These are phyloP conservation scores for Musca domestica DNA, from an alignment of 1,140 invertebrate species.

Conservation along the genomic window DNA sequence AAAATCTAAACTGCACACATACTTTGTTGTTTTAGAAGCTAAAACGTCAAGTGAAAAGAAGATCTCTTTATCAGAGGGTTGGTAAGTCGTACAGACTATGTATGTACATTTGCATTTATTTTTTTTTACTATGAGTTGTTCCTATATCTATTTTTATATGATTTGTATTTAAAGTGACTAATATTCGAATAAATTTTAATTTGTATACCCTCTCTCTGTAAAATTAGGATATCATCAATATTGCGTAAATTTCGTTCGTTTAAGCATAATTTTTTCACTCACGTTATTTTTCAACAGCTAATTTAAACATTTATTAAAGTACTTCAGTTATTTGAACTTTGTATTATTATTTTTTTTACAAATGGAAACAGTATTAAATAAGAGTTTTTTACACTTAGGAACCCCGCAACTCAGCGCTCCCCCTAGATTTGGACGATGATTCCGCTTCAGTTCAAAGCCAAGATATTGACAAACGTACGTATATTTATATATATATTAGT, in stretches of 20 bases:
- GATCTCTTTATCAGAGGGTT: slow-evolving; percentile 55
- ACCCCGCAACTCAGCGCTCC: slow-evolving; percentile 80
- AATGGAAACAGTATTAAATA: too few species aligned
- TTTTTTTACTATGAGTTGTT: background rate
- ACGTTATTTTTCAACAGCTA: too few species aligned
- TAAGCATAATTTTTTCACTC: too few species aligned
- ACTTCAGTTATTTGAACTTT: too few species aligned
- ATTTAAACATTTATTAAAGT: too few species aligned
- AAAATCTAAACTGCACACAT: slow-evolving; percentile 2
- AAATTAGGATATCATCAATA: too few species aligned
- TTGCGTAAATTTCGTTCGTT: too few species aligned
- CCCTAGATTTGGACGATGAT: slow-evolving; percentile 87
- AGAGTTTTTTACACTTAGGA: slow-evolving; percentile 60
- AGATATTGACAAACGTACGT: slow-evolving; percentile 72
- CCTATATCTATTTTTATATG: too few species aligned
- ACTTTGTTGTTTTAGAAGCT: slow-evolving; percentile 43
- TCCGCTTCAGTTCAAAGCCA: slow-evolving; percentile 75
- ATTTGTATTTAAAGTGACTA: too few species aligned
- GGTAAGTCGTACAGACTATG: slow-evolving; percentile 47
- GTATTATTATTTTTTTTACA: too few species aligned
- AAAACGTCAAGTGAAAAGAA: slow-evolving; percentile 54
- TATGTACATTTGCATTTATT: background rate
- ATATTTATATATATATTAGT: slow-evolving; percentile 3
- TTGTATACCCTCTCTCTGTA: too few species aligned
- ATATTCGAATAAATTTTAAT: too few species aligned